phyloP scores from a whole-genome alignment of 1,140 invertebrate genomes.

The Daktulosphaira vitifoliae region DNA sequence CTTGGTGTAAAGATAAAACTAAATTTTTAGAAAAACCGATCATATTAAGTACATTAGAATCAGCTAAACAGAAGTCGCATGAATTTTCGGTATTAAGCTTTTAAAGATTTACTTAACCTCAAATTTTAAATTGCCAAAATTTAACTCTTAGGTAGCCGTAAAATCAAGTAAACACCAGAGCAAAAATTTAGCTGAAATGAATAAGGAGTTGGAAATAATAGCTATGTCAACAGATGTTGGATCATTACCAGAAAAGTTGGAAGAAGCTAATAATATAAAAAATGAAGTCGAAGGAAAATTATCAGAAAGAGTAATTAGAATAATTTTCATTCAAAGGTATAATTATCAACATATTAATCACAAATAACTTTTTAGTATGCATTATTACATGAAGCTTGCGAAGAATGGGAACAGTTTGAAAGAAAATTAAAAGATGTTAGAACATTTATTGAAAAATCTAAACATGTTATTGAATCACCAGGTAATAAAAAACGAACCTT shows the following conservation, averaged over 20 bases:
- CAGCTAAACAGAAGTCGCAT: conserved; percentile 73
- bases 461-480: conserved; percentile 63
- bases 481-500: conserved; percentile 76
- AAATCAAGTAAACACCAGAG: conserved; percentile 82
- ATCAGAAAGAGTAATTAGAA: conserved; percentile 70
- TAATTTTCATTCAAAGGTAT: no score
- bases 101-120: no score
- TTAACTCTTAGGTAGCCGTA: conserved; percentile 65
- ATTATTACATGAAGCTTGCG: conserved; percentile 78
- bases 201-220: conserved; percentile 77
- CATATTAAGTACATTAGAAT: conserved; percentile 63
- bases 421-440: conserved; percentile 83
- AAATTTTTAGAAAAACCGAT: conserved; percentile 67
- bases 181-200: conserved; percentile 85
- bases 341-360: conserved; percentile 20
- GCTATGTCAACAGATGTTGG: conserved; percentile 66
- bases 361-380: conserved; percentile 54
- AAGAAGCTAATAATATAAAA: conserved; percentile 76
- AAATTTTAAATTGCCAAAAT: no score
- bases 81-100: conserved; percentile 81
- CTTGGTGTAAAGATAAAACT: conserved; percentile 74
- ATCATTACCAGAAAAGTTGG: conserved; percentile 69
- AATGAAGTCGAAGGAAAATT: conserved; percentile 73
- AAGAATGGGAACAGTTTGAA: conserved; percentile 94
- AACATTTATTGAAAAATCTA: conserved; percentile 79